These are phyloP conservation scores for Melanostigma gelatinosum DNA, from an alignment of 2,113 vertebrate genomes.

Conservation along the genomic window DNA sequence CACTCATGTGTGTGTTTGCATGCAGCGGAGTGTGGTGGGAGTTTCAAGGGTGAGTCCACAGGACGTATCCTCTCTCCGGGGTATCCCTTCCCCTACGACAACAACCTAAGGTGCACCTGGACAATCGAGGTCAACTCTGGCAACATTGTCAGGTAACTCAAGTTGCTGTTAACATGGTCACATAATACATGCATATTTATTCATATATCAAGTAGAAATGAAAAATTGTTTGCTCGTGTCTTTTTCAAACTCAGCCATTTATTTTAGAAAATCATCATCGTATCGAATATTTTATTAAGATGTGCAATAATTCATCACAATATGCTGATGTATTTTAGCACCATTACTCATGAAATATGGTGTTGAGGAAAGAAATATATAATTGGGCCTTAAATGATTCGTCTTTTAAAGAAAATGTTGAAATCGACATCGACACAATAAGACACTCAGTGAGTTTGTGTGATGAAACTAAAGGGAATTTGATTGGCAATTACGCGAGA, in stretches of 20 bases:
- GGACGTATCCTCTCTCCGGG: conserved; percentile 97
- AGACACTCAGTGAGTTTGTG: neutral
- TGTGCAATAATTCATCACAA: conserved; percentile 13
- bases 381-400: neutral
- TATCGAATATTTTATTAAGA: conserved; percentile 9
- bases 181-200: neutral
- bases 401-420: neutral
- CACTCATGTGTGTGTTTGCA: conserved; percentile 12
- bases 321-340: neutral
- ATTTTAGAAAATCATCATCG: neutral
- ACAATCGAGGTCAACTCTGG: conserved; percentile 94
- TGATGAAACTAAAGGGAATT: neutral
- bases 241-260: neutral
- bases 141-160: conserved; percentile 93
- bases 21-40: conserved; percentile 95
- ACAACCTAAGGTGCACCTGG: conserved; percentile 96
- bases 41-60: conserved; percentile 93
- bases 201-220: neutral
- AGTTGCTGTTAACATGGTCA: neutral
- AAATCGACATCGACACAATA: neutral
- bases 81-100: conserved; percentile 98
- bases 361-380: neutral
- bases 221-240: neutral
- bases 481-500: conserved; percentile 2
- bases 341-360: conserved; percentile 10